phyloP scores from a whole-genome alignment of 2,113 vertebrate species.

The Tyto alba region DNA sequence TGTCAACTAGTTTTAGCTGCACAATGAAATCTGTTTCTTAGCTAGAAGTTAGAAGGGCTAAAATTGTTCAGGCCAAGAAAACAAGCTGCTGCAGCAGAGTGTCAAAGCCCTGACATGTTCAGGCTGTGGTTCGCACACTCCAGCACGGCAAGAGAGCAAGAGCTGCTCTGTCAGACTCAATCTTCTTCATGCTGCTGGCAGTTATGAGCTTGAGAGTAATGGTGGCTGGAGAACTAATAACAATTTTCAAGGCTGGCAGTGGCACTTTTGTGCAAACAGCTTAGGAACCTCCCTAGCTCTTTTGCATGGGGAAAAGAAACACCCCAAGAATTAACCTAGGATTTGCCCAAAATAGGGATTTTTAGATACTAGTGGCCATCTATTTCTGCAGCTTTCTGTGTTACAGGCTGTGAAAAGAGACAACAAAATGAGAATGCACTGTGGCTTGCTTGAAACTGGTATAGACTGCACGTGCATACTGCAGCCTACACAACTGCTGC shows the following conservation, averaged over 20 bases:
- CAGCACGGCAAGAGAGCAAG: neutral
- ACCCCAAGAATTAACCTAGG: neutral
- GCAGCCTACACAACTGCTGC: neutral
- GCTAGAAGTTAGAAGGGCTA: neutral
- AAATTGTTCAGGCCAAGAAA: neutral
- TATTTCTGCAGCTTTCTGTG: neutral
- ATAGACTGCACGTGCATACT: neutral
- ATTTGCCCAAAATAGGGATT: neutral
- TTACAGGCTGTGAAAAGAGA: neutral
- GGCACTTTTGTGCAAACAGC: neutral
- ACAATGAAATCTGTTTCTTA: neutral
- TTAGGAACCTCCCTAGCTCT: neutral
- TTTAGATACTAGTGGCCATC: neutral
- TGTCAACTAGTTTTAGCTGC: neutral
- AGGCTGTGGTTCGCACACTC: neutral
- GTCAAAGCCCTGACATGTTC: rapidly evolving
- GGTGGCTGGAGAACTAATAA: neutral
- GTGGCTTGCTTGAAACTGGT: neutral
- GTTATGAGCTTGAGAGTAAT: neutral
- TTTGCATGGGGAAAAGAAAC: neutral
- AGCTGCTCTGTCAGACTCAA: neutral
- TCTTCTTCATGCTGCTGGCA: neutral
- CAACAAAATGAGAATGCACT: neutral
- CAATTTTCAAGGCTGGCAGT: neutral
- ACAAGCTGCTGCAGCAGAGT: neutral